These are phyloP conservation scores for Tragelaphus scriptus DNA, from an alignment of 2,113 vertebrate genomes.

Conservation along the genomic window DNA sequence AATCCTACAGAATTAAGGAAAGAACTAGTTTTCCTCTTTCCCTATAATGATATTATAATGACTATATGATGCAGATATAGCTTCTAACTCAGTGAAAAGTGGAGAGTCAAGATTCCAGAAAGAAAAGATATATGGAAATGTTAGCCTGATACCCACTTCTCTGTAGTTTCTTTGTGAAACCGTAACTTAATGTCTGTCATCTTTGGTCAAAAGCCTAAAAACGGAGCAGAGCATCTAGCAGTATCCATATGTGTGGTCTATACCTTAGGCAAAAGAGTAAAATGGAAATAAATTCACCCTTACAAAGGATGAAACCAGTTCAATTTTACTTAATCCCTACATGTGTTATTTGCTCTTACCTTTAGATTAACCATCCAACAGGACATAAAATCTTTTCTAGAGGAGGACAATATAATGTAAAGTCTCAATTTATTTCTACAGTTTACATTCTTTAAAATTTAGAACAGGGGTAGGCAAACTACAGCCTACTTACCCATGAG, in stretches of 20 bases:
- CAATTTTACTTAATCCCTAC: background rate
- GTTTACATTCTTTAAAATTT: background rate
- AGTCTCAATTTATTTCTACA: background rate
- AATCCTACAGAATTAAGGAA: background rate
- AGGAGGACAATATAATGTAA: background rate
- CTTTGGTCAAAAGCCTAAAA: background rate
- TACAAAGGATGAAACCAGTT: background rate
- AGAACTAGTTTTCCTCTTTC: background rate
- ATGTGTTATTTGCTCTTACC: background rate
- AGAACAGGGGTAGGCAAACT: background rate
- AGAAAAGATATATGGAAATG: background rate
- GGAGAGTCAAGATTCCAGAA: background rate
- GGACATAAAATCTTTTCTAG: background rate
- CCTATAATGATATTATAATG: background rate
- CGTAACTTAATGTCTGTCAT: background rate
- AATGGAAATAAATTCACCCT: background rate
- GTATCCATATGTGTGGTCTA: background rate
- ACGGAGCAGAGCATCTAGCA: background rate
- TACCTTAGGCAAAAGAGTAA: background rate
- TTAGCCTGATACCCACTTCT: background rate
- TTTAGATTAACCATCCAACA: background rate
- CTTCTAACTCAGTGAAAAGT: background rate
- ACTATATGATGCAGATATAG: background rate
- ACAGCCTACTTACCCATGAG: background rate
- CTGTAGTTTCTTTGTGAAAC: background rate